Conservation (phyloP, 2,888 invertebrate genomes). For the Caenorhabditis afra region DNA sequence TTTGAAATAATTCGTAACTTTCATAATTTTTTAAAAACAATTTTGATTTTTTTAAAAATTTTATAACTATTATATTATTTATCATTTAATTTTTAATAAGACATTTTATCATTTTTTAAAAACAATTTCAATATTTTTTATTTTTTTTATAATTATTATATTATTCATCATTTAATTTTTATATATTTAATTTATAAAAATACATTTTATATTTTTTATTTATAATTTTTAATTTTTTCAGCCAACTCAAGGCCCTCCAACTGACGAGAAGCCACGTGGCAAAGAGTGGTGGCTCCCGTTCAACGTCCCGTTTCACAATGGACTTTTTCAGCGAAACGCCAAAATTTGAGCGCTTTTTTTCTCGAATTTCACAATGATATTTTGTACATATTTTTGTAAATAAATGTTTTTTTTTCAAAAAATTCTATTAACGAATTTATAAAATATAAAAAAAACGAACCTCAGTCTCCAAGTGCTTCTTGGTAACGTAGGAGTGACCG, state of each 20-base stretch:
- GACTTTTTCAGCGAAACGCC: slow-evolving; percentile 17
- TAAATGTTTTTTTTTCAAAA: no score
- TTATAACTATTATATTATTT: not conserved
- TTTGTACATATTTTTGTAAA: not conserved
- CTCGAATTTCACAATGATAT: not conserved
- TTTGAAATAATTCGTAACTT: no score
- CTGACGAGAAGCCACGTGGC: slow-evolving; percentile 4
- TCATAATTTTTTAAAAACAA: not conserved
- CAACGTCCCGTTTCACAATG: slow-evolving; percentile 29
- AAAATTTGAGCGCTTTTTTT: slow-evolving; percentile 5
- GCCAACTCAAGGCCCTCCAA: not conserved
- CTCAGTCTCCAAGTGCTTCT: slow-evolving; percentile 89
- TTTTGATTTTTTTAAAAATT: not conserved
- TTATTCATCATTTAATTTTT: no score
- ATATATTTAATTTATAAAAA: not conserved
- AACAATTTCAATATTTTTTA: no score
- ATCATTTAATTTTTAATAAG: no score
- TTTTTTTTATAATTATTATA: not conserved
- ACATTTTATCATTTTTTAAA: no score
- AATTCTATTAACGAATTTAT: no score
- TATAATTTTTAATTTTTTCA: not conserved
- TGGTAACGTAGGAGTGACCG: slow-evolving; percentile 97
- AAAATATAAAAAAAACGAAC: slow-evolving; percentile 79
- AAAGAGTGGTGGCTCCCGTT: slow-evolving; percentile 35
- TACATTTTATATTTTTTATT: not conserved